phyloP scores from a whole-genome alignment of 2,113 vertebrate species.

The Alligator mississippiensis region DNA sequence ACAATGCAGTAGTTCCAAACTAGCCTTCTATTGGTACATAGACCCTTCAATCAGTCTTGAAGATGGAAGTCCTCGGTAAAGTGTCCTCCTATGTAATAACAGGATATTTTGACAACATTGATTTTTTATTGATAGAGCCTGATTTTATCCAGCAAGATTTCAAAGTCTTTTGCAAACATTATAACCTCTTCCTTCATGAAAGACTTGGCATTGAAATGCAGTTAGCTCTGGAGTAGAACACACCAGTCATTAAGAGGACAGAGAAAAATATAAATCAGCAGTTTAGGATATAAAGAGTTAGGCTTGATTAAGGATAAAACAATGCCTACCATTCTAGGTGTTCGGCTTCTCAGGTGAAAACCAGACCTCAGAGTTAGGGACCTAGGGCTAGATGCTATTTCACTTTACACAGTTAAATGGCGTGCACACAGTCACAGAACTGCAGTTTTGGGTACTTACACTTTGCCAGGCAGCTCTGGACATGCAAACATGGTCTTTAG shows the following conservation, averaged over 20 bases:
- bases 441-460: too few relatives aligned
- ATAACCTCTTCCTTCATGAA: background rate
- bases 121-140: background rate
- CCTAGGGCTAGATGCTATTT: too few relatives aligned
- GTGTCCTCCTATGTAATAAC: background rate
- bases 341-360: too few relatives aligned
- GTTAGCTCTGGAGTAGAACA: background rate
- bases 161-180: background rate
- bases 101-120: background rate
- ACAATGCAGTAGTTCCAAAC: background rate
- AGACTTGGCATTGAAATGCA: background rate
- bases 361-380: too few relatives aligned
- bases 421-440: too few relatives aligned
- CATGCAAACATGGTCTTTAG: too few relatives aligned
- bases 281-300: background rate
- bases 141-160: background rate
- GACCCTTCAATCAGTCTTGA: too few relatives aligned
- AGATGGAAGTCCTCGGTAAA: too few relatives aligned
- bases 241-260: background rate
- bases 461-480: too few relatives aligned
- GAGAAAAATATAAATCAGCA: background rate
- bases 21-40: background rate
- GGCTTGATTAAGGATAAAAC: too few relatives aligned
- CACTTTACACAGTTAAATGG: too few relatives aligned
- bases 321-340: too few relatives aligned